phyloP scores from a whole-genome alignment of 2,113 vertebrate genomes.

The Corvus cornix region DNA sequence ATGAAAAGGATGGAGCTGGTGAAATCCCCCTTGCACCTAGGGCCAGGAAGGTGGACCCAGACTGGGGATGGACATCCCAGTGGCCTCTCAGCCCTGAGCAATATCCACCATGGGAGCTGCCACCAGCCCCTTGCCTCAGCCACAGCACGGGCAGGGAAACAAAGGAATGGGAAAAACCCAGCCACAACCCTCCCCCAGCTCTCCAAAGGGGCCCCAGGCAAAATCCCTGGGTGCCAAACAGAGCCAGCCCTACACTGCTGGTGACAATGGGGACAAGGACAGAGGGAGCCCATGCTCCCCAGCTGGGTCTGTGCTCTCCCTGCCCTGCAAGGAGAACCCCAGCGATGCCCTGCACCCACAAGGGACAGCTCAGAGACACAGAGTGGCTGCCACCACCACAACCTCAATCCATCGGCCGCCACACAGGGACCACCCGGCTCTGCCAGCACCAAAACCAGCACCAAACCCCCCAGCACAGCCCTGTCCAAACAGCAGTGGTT shows the following conservation, averaged over 20 bases:
- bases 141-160: not conserved
- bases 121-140: not conserved
- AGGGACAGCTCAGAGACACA: not conserved
- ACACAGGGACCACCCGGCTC: fast-evolving
- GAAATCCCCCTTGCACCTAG: not conserved
- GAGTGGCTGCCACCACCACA: not conserved
- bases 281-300: not conserved
- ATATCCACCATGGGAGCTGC: not conserved
- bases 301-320: not conserved
- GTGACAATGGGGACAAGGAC: not conserved
- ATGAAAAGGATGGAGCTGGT: not conserved
- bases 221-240: not conserved
- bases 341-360: fast-evolving
- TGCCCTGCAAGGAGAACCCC: not conserved
- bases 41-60: not conserved
- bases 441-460: not conserved
- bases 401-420: not conserved
- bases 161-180: not conserved
- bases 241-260: not conserved
- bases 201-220: not conserved
- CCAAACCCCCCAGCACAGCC: not conserved
- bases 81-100: not conserved
- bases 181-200: not conserved
- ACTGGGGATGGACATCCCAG: not conserved
- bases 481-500: not conserved